Base-by-base conservation (phyloP, 2,797 vertebrate genomes). In the Sebastes matsubarae region DNA sequence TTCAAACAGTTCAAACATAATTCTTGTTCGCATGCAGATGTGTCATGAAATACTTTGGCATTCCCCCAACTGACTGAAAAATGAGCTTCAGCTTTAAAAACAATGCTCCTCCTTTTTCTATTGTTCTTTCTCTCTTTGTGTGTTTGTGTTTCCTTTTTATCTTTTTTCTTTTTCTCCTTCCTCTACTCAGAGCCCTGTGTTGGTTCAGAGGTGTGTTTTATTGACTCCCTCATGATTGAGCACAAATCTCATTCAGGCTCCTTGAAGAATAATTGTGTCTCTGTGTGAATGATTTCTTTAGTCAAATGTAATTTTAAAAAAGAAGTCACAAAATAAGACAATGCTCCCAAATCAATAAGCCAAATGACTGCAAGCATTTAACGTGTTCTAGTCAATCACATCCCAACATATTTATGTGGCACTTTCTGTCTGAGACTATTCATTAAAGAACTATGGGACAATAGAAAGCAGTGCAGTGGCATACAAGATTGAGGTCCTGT, bases 391-490 rank as follows among this genome's bases (percentile, higher is more conserved):
- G 55, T 68, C 20, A 38, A 30, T 65, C 30, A 69, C 29, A 71
- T 59, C 57, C 54, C 16, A 27, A 25, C 54, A 50, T 59, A 66
- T 1, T 60, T 24, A 58, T 54, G 13, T 12, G 79, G 38, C 22
- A 20, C 24, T 32, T 66, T 67, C 64, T 65, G 22, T 83, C 63
- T 59, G 68, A 73, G n/a, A 65, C 24, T 32, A 11, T 34, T 77
- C 61, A 79, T 16, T 67, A 58, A 16, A 58, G 30, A 64, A 20
- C 14, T 60, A 20, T 50, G 57, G 70, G 22, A 83, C 30, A 72
- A 64, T 63, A 36, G 57, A 75, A 80, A 77, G 61, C 77, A 66
- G 72, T 60, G 27, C 22, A 46, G 32, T 50, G 68, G 46, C 32
- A 32, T 42, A n/a, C 24, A 68, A 70, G 34, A 72, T 58, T 30